phyloP scores from a whole-genome alignment of 2,113 vertebrate genomes.

The Motacilla tschutschensis region DNA sequence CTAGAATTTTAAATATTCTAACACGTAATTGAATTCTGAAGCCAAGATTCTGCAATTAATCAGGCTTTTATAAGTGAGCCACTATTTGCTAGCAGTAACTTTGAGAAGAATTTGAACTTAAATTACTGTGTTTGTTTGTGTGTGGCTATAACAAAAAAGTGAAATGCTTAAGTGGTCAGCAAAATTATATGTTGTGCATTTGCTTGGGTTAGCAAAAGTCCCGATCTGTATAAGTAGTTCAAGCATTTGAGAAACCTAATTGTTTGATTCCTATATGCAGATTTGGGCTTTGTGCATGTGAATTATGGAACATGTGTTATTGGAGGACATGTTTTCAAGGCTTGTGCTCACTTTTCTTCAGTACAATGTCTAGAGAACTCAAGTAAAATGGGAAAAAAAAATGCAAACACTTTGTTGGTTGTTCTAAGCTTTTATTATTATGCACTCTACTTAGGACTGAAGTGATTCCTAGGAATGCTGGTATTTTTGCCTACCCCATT shows the following conservation, averaged over 20 bases:
- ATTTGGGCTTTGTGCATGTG: background rate
- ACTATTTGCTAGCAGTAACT: conserved; percentile 15
- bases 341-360: background rate
- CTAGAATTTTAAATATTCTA: conserved; percentile 39
- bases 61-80: conserved; percentile 4
- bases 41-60: conserved; percentile 42
- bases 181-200: background rate
- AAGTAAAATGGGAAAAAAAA: background rate
- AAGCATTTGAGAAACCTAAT: background rate
- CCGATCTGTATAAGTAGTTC: background rate
- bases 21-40: conserved; percentile 41
- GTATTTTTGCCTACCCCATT: background rate
- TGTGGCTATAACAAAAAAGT: background rate
- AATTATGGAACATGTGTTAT: background rate
- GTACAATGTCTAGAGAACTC: background rate
- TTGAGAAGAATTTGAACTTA: background rate
- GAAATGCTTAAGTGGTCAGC: background rate
- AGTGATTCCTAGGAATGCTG: background rate
- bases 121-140: background rate
- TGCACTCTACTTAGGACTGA: background rate
- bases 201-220: background rate
- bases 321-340: background rate
- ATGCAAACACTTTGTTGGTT: background rate
- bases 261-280: background rate
- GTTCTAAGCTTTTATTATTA: background rate